Evolutionary conservation across 2,797 vertebrate species (phyloP).

Genomic region (Trichosurus vulpecula): DNA sequence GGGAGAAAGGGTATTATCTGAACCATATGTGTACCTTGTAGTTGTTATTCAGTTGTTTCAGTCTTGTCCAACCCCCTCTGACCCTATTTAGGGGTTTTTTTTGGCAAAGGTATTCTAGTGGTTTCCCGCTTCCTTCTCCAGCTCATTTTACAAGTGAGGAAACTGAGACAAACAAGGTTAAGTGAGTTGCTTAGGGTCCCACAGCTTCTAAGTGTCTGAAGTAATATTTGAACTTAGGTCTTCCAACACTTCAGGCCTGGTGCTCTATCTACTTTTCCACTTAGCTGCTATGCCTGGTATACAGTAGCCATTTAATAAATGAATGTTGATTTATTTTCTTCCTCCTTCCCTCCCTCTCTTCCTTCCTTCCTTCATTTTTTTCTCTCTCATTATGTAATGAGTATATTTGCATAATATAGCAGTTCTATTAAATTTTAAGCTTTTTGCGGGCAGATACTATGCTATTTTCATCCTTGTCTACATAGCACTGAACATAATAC

Average conservation of each 20-base stretch:
- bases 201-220: not conserved
- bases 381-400: not conserved
- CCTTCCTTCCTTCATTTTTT: no score
- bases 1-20: slow-evolving; percentile 28
- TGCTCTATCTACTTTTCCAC: not conserved
- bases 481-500: not conserved
- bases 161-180: not conserved
- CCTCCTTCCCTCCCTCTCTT: no score
- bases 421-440: not conserved
- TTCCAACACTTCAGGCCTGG: not conserved
- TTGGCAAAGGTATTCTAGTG: not conserved
- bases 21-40: slow-evolving; percentile 41
- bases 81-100: not conserved
- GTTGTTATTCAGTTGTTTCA: not conserved
- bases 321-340: no score
- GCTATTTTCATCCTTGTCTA: not conserved
- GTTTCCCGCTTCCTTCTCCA: not conserved
- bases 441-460: not conserved
- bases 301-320: not conserved
- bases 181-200: not conserved
- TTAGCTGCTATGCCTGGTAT: not conserved
- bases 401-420: not conserved
- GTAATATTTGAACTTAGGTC: not conserved
- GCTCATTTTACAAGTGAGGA: not conserved
- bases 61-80: not conserved